Conservation (phyloP, 2,888 invertebrate genomes). For the Trachelus stipa region DNA sequence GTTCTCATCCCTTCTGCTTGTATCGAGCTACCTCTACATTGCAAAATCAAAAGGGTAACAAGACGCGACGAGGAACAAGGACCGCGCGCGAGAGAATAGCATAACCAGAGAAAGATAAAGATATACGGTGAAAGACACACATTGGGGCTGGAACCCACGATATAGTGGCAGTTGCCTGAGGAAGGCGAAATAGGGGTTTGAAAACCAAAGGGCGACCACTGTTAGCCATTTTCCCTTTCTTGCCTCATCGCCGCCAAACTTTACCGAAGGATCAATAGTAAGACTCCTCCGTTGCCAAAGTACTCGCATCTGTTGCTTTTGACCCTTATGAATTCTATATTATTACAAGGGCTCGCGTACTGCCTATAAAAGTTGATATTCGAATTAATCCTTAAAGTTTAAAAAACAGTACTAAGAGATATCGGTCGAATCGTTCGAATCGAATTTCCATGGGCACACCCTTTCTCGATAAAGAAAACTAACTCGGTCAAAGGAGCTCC, state of each 20-base stretch:
- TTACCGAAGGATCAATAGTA: constrained; percentile 34
- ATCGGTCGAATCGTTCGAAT: not conserved
- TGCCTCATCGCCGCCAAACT: constrained; percentile 48
- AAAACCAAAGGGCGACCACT: constrained; percentile 33
- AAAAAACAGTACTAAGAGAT: too few species aligned
- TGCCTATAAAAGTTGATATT: not conserved
- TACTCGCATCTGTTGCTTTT: not conserved
- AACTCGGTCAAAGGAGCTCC: not conserved
- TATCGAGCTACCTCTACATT: not conserved
- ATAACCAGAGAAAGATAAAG: not conserved
- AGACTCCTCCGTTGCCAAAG: constrained; percentile 26
- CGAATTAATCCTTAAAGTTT: not conserved
- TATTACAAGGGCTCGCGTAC: too few species aligned
- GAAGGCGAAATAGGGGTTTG: constrained; percentile 8
- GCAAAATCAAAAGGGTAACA: not conserved
- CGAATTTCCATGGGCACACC: not conserved
- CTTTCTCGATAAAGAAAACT: not conserved
- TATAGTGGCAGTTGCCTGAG: constrained; percentile 10
- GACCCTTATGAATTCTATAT: not conserved
- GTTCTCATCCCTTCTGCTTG: not conserved
- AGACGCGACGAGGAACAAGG: not conserved
- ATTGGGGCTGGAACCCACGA: not conserved
- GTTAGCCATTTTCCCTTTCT: constrained; percentile 56
- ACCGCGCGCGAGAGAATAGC: not conserved
- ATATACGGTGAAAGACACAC: not conserved